These are phyloP conservation scores for Cetonia aurata DNA, from an alignment of 2,888 invertebrate species.

Conservation along the genomic window DNA sequence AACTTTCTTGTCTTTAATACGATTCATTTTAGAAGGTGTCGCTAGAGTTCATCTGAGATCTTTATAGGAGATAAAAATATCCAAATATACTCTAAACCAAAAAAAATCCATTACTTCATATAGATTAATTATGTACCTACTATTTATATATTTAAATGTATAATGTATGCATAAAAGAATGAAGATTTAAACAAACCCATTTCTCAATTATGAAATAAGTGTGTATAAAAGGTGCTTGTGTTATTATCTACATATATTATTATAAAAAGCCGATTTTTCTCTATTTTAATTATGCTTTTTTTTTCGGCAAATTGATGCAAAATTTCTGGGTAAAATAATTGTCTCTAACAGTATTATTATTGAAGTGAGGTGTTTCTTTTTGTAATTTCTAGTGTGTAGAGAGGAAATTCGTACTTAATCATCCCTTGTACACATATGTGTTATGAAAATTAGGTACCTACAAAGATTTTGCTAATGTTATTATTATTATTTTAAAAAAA, in stretches of 20 bases:
- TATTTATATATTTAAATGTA: conserved; percentile 48
- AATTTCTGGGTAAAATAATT: conserved; percentile 11
- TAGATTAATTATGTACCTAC: conserved; percentile 50
- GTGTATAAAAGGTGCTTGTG: conserved; percentile 61
- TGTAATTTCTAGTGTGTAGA: conserved; percentile 3
- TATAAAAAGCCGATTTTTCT: conserved; percentile 29
- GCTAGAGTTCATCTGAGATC: neutral
- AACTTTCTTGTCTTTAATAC: no score
- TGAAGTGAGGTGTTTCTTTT: neutral
- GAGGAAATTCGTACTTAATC: conserved; percentile 25
- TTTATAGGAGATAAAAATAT: conserved; percentile 47
- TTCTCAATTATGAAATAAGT: conserved; percentile 32
- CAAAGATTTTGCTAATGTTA: conserved; percentile 25
- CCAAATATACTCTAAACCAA: conserved; percentile 60
- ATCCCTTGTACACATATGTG: conserved; percentile 7
- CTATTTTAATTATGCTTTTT: neutral
- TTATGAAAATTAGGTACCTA: conserved; percentile 30
- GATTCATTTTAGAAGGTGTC: conserved; percentile 5
- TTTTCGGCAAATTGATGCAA: neutral
- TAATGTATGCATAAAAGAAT: conserved; percentile 51
- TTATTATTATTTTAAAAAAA: neutral
- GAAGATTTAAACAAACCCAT: conserved; percentile 20
- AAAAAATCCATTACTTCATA: conserved; percentile 56
- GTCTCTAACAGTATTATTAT: conserved; percentile 37
- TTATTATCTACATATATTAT: conserved; percentile 34